Percentiles rank a stretch among this genome's conserved stretches.
Conservation (phyloP, 2,113 vertebrate species). For the Terrapene triunguis region DNA sequence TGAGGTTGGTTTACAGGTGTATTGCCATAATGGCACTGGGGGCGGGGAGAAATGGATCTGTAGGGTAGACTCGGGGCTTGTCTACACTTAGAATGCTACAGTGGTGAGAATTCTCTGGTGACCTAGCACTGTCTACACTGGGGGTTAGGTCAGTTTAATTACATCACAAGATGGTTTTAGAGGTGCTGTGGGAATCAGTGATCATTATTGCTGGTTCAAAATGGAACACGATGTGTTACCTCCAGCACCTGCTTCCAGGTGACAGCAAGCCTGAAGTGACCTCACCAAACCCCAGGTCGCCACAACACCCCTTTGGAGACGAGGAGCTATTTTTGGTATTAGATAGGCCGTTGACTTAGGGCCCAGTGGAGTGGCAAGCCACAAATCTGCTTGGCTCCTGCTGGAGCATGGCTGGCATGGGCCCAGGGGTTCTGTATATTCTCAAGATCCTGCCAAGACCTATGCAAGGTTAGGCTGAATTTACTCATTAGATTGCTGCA, state of each 20-base stretch:
- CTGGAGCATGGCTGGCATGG: background rate
- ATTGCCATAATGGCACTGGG: background rate
- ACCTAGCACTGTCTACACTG: background rate
- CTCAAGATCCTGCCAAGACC: background rate
- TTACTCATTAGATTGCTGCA: background rate
- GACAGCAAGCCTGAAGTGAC: background rate
- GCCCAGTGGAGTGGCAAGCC: background rate
- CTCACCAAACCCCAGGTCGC: background rate
- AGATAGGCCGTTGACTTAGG: background rate
- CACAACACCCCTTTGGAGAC: background rate
- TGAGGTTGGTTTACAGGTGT: background rate
- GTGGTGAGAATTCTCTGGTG: background rate
- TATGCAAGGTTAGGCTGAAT: background rate
- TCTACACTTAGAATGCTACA: background rate
- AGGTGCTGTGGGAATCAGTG: background rate
- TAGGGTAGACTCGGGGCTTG: background rate
- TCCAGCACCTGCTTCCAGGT: constrained; percentile 6
- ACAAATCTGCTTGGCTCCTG: background rate
- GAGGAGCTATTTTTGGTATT: background rate
- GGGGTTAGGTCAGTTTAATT: background rate
- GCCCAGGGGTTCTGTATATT: background rate
- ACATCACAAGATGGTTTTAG: background rate
- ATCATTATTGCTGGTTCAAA: background rate
- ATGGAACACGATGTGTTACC: background rate
- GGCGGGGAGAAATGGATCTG: background rate